phyloP scores from a whole-genome alignment of 2,888 invertebrate genomes.

The Acleris laterana region DNA sequence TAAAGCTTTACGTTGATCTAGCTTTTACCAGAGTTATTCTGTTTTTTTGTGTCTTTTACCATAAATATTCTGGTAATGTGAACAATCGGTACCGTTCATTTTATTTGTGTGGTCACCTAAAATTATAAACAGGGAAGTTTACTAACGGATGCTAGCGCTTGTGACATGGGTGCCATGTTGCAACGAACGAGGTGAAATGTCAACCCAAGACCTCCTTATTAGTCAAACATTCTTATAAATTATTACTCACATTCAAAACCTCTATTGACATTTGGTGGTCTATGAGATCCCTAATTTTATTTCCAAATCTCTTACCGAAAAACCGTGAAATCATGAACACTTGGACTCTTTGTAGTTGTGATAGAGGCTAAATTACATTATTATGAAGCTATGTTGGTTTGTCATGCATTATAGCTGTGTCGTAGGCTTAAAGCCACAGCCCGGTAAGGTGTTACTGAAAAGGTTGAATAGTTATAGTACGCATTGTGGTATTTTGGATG shows the following conservation, averaged over 20 bases:
- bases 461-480: constrained; percentile 62
- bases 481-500: constrained; percentile 68
- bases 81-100: no score
- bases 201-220: constrained; percentile 1
- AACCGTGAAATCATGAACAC: neutral
- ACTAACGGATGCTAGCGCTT: neutral
- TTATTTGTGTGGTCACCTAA: no score
- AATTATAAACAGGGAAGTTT: neutral
- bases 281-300: constrained; percentile 18
- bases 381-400: neutral
- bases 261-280: constrained; percentile 18
- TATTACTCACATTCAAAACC: constrained; percentile 4
- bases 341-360: neutral
- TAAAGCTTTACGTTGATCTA: no score
- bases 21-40: neutral
- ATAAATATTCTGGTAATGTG: no score
- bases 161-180: neutral
- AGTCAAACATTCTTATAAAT: constrained; percentile 2
- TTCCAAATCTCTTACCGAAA: constrained; percentile 6
- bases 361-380: neutral
- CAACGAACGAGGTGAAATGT: neutral
- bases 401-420: constrained; percentile 11
- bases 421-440: constrained; percentile 45
- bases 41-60: neutral
- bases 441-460: constrained; percentile 57